Evolutionary conservation across 2,888 invertebrate genomes (phyloP), one percentile per base, ranked within the genome.

Genomic region (Athalia cordata): DNA sequence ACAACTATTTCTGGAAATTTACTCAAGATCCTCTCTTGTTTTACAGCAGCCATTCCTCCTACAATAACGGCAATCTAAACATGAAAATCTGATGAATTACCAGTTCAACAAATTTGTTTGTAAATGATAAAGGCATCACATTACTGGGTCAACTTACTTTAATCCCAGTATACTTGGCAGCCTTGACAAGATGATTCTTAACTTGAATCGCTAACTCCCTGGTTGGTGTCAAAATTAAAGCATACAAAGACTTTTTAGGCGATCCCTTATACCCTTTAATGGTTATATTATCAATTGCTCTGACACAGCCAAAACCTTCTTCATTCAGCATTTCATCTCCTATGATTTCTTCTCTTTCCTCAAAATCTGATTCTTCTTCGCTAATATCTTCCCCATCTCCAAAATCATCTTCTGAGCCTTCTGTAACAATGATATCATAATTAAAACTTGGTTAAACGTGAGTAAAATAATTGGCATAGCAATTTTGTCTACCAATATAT

Each of bases 201-300:
- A 99, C 95, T 92, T 99, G 99, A 68, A 99, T 94, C 0, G 99
- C 99, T 78, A 99, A 91, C 89, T 99, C 99, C 87, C 99, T 93
- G 0, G 99, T 99, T 0, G 99, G 99, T 0, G 99, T 98, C 72
- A 99, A 89, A 78, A 99, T 95, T 4, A 99, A 91, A 0, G 97
- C 97, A 87, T 95, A 95, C 45, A 98, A 89, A 0, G 94, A 94
- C 81, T 93, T 93, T 1, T 90, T 91, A 3, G 90, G 90, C 13
- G 86, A 84, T 4, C 84, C 83, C 67, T 50, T 4, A 87, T 84
- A 6, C 87, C 87, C 0, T 0, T 90, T 90, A 0, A 92, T 86
- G 65, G 92, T 89, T 15, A 92, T 84, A 80, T 93, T 89, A 82
- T 94, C 92, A 55, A 93, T 87, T 3, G 93, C 93, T 87, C 92